Percentiles rank a stretch among this genome's conserved stretches.
phyloP scores from a whole-genome alignment of 2,113 vertebrate genomes.

The Amazona vittata region DNA sequence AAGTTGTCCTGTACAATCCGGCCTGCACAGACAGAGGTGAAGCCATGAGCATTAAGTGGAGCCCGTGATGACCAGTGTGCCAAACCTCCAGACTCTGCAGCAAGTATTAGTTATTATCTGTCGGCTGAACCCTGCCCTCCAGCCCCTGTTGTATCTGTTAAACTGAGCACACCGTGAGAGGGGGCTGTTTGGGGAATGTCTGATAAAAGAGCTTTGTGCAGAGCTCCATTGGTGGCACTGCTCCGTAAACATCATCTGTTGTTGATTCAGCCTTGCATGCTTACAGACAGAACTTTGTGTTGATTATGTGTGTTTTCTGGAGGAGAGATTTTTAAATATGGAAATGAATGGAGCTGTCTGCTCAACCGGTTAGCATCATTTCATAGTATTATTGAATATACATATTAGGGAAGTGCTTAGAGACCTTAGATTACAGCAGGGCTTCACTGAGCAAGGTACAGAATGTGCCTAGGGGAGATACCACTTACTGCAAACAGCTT shows the following conservation, averaged over 20 bases:
- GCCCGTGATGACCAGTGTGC: not conserved
- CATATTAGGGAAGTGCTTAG: not conserved
- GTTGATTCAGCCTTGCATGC: slow-evolving; percentile 20
- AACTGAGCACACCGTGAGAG: not conserved
- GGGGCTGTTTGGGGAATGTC: not conserved
- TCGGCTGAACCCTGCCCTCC: not conserved
- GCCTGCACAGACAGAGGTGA: not conserved
- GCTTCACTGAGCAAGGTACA: not conserved
- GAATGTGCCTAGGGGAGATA: not conserved
- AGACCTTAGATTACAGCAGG: not conserved
- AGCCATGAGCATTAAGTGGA: not conserved
- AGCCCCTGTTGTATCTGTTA: not conserved
- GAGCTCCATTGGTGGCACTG: not conserved
- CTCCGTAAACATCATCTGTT: slow-evolving; percentile 35
- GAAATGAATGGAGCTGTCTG: slow-evolving; percentile 15
- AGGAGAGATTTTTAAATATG: slow-evolving; percentile 2
- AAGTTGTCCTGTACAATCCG: not conserved
- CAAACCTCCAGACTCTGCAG: not conserved
- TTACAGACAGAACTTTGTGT: not conserved
- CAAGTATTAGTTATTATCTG: not conserved
- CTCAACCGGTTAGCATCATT: not conserved
- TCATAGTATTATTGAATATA: not conserved
- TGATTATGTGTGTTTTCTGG: slow-evolving; percentile 25
- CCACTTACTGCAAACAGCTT: not conserved
- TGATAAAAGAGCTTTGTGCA: not conserved